These are phyloP conservation scores for Pandion haliaetus DNA, from an alignment of 2,113 vertebrate species.

Conservation along the genomic window DNA sequence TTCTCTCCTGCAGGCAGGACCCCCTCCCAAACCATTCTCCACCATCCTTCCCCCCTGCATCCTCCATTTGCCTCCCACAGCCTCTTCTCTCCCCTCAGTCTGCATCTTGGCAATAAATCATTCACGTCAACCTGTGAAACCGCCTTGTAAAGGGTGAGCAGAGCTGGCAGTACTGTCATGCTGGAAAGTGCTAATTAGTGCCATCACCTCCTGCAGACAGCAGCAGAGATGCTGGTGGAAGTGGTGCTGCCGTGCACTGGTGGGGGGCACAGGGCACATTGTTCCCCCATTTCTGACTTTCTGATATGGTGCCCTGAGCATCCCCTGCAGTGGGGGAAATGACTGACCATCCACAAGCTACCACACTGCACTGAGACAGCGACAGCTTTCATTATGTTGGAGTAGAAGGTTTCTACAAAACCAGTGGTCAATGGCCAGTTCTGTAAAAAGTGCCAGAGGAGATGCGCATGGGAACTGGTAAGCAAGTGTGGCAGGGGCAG, in stretches of 20 bases:
- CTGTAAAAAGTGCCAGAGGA: neutral
- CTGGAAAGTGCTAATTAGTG: neutral
- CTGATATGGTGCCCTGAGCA: neutral
- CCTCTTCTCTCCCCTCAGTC: neutral
- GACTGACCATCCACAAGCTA: neutral
- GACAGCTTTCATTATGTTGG: neutral
- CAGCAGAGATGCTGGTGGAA: neutral
- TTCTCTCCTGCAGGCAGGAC: neutral
- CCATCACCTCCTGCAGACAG: neutral
- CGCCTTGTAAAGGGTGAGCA: neutral
- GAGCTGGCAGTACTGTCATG: neutral
- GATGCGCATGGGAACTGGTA: neutral
- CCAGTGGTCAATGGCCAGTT: neutral
- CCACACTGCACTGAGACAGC: neutral
- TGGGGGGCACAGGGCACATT: fast-evolving
- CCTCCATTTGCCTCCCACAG: neutral
- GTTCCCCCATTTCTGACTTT: neutral
- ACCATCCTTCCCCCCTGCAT: neutral
- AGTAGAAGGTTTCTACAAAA: neutral
- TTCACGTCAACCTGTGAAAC: neutral
- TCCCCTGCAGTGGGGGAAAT: neutral
- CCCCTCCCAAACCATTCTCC: fast-evolving
- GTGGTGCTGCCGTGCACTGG: neutral
- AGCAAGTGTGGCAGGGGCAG: neutral
- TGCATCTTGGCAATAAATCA: neutral